Percentiles rank a stretch among this genome's conserved stretches.
These are phyloP conservation scores for Pantelozetes paolii DNA, from an alignment of 2,888 invertebrate species.

Conservation along the genomic window DNA sequence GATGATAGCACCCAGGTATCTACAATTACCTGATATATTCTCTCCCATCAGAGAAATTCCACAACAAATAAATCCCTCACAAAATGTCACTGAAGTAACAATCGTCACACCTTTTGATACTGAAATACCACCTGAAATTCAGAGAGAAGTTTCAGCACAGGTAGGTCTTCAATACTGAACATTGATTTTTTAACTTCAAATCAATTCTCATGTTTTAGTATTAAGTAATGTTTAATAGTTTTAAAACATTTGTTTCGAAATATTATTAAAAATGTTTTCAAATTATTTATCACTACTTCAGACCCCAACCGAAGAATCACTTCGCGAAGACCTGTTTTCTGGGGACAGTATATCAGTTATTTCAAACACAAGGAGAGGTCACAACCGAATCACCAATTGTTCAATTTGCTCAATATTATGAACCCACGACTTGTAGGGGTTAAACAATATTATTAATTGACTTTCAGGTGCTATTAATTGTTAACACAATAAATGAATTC, in stretches of 20 bases:
- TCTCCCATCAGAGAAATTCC: background rate
- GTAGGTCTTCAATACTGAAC: too few species aligned
- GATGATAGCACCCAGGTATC: slow-evolving; percentile 21
- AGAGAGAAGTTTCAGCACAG: background rate
- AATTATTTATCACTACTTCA: background rate
- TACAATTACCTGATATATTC: slow-evolving; percentile 38
- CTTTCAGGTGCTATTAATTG: too few species aligned
- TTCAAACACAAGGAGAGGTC: slow-evolving; percentile 19
- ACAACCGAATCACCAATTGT: slow-evolving; percentile 38
- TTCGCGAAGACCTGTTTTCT: slow-evolving; percentile 33
- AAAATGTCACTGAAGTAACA: background rate
- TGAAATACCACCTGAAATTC: background rate
- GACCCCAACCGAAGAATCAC: slow-evolving; percentile 24
- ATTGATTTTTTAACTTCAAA: too few species aligned
- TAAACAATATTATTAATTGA: too few species aligned
- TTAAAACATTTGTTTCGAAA: background rate
- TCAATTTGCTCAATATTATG: slow-evolving; percentile 36
- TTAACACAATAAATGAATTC: too few species aligned
- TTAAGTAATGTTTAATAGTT: too few species aligned
- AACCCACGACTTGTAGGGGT: too few species aligned
- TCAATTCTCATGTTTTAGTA: too few species aligned
- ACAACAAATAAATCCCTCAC: background rate
- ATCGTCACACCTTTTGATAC: background rate
- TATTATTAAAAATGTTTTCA: background rate
- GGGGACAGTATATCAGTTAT: slow-evolving; percentile 40